Conservation (phyloP, 2,113 vertebrate species). For the Eidolon helvum region DNA sequence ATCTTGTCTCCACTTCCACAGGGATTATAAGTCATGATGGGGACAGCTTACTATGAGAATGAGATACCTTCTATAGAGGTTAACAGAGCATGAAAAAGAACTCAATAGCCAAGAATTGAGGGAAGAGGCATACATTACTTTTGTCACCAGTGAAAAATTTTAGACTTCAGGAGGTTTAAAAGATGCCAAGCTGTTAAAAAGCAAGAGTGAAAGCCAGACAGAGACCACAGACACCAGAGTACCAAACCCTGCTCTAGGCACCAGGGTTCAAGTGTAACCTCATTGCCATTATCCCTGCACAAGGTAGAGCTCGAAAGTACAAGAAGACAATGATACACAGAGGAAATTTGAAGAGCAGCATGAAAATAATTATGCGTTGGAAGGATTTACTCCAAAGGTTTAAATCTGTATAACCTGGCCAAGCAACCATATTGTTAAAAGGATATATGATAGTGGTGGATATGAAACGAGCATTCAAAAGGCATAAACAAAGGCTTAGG, state of each 20-base stretch:
- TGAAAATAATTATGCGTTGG: conserved; percentile 54
- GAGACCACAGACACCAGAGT: background rate
- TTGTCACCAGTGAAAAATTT: background rate
- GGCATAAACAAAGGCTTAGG: conserved; percentile 68
- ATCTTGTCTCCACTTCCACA: background rate
- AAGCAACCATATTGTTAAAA: conserved; percentile 23
- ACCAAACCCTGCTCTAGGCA: background rate
- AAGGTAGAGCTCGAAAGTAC: background rate
- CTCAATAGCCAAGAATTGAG: background rate
- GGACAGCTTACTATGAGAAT: background rate
- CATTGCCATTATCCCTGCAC: background rate
- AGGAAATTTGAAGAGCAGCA: conserved; percentile 29
- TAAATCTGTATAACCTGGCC: conserved; percentile 49
- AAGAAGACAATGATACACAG: background rate
- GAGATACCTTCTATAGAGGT: background rate
- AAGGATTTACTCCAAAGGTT: conserved; percentile 44
- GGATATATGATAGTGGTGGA: conserved; percentile 55
- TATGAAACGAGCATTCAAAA: conserved; percentile 44
- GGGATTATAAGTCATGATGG: background rate
- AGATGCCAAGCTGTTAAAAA: background rate
- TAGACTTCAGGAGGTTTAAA: background rate
- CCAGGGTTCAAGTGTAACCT: background rate
- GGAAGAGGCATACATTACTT: background rate
- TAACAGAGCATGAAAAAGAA: background rate
- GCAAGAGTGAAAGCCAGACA: background rate